Evolutionary conservation across 2,113 vertebrate species (phyloP), one percentile per base, ranked within the genome.

Genomic region (Dasyornis broadbenti): DNA sequence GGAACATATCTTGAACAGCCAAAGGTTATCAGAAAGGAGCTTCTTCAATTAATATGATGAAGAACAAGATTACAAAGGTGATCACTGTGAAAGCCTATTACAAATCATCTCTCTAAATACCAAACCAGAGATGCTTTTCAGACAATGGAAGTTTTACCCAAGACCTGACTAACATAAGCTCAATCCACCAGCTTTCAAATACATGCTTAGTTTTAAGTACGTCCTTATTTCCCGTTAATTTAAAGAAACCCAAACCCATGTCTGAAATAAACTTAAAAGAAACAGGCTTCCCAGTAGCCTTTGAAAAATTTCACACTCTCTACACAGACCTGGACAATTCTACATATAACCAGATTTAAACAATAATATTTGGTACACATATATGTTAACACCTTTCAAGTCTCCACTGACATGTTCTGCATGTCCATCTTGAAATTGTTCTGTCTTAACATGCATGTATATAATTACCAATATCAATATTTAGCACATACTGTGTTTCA

Each of bases 1-100:
- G 44, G 68, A 96, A 60, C 23, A 6, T 30, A 37, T 35, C 52
- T 23, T 52, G 30, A 88, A 59, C 69, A 63, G 72, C 15, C 52
- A 83, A 86, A 90, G 79, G 27, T 85, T 76, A 92, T 68, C 63
- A 78, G 42, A 93, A 86, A 85, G 60, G 20, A 90, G 11, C 30
- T 81, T 83, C 88, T 92, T 83, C 60, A 75, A 75, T 90, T 92
- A 94, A 68, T 81, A 75, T 64, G 76, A 89, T 26, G 49, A 90
- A 94, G 79, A 92, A 81, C 56, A 83, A 90, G 64, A 93, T 93
- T 90, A 73, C 42, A 69, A 65, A 72, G 53, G 66, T 82, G 84
- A 72, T 87, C 42, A 26, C 23, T 59, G 17, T 47, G 42, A 56
- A 90, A 95, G 20, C 15, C 52, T 54, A 27, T 63, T 56, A 50